phyloP scores from a whole-genome alignment of 1,140 invertebrate genomes.

The Diplogasteroides magnus region DNA sequence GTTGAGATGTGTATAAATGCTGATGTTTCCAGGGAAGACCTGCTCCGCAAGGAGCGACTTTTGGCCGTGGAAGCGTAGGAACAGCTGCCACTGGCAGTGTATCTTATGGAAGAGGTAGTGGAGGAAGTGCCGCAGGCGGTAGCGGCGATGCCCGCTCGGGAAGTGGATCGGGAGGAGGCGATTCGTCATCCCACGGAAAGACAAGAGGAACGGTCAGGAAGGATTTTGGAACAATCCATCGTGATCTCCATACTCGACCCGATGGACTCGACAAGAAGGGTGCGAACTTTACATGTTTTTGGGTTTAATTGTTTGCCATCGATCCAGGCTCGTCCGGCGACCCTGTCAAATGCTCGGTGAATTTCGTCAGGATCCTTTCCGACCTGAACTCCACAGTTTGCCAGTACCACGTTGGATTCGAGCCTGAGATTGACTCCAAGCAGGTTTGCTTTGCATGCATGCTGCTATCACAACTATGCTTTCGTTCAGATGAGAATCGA shows the following conservation, averaged over 20 bases:
- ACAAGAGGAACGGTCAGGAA: too few species aligned
- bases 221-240: conserved; percentile 14
- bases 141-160: background rate
- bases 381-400: conserved; percentile 7
- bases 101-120: background rate
- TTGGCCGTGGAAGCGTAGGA: too few species aligned
- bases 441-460: conserved; percentile 3
- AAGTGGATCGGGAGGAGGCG: background rate
- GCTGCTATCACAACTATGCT: background rate
- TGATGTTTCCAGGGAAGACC: too few species aligned
- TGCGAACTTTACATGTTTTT: background rate
- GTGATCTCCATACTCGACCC: conserved; percentile 12
- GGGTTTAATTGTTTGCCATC: too few species aligned
- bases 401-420: conserved; percentile 23
- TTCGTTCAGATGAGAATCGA: background rate
- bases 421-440: conserved; percentile 23
- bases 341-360: conserved; percentile 7
- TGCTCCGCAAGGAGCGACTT: too few species aligned
- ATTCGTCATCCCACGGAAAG: background rate
- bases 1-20: too few species aligned
- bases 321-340: conserved; percentile 18
- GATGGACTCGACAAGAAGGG: conserved; percentile 12
- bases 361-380: conserved; percentile 18
- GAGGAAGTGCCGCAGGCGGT: background rate
- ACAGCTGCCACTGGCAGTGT: too few species aligned